Base-by-base conservation (phyloP, 2,888 invertebrate species). In the Agrotis exclamationis region DNA sequence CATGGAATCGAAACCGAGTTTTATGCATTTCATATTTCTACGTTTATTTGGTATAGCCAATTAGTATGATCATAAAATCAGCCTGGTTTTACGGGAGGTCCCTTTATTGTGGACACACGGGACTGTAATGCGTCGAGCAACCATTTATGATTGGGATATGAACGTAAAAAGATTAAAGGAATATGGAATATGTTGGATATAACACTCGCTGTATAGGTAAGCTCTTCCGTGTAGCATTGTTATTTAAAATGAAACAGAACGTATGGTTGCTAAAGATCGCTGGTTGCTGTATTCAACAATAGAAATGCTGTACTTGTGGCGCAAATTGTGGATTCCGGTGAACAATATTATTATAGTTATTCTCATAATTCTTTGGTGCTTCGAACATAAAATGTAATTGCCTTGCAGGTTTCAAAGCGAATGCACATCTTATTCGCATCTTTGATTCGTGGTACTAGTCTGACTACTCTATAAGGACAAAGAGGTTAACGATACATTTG, bases 21-120 rank as follows among this genome's bases (percentile, higher is more conserved):
- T 92, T 90, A 91, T 89, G 88, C 86, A 86, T 89, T 80, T 88
- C 88, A 90, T 91, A 91, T 90, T 90, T 91, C 87, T 87, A 90
- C 88, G 89, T 93, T 93, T 92, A 94, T 93, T 93, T 90, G 89
- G 91, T 90, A 91, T 91, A 90, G 90, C 93, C 94, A 94, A 94
- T 94, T 94, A 94, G 94, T 90, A 82, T 88, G 87, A 88, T 89
- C 93, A 90, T 94, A 94, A 94, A 93, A 90, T 86, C 85, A 83
- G 80, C 79, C 75, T 73, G 84, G 87, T 88, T 89, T 93, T 92
- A 93, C 90, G 90, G 93, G 93, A 90, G 93, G 92, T 93, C 92
- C 82, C 76, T 87, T 86, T 86, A 84, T 85, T 60, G 80, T 22
- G 48, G 73, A 86, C 81, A 86, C 58, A 89, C 85, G 83, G 82